Percentiles rank a stretch among this genome's conserved stretches.
Evolutionary conservation across 2,888 invertebrate species (phyloP).

Genomic region (Dendrolimus houi): DNA sequence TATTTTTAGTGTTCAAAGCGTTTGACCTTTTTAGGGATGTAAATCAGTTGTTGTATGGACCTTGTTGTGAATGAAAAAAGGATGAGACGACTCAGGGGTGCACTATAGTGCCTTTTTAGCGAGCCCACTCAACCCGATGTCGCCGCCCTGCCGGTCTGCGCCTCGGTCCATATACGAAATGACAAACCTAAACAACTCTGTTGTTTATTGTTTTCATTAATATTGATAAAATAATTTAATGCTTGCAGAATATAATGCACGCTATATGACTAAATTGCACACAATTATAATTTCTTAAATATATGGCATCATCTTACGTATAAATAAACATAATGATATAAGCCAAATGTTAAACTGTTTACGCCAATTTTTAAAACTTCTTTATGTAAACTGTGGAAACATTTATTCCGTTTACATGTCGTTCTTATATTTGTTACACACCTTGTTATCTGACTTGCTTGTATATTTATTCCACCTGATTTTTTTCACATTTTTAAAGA

Average conservation of each 20-base stretch:
- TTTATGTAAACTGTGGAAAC: conserved; percentile 15
- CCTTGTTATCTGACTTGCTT: background rate
- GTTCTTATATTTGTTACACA: conserved; percentile 8
- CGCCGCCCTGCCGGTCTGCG: conserved; percentile 1
- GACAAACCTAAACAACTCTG: conserved; percentile 7
- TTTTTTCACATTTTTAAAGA: no score
- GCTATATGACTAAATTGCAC: no score
- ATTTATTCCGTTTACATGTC: conserved; percentile 21
- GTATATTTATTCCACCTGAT: no score
- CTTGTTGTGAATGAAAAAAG: conserved; percentile 13
- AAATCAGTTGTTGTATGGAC: background rate
- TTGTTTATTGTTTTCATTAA: no score
- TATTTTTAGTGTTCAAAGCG: no score
- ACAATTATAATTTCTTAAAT: no score
- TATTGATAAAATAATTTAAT: no score
- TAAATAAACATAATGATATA: conserved; percentile 7
- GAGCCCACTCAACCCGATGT: conserved; percentile 11
- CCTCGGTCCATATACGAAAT: conserved; percentile 26
- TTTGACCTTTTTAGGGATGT: background rate
- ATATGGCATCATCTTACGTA: no score
- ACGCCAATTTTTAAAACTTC: background rate
- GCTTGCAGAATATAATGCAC: no score
- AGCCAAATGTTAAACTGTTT: conserved; percentile 12
- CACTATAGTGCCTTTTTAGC: conserved; percentile 20
- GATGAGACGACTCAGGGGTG: conserved; percentile 20